A percentile compares a stretch with the other conserved stretches of the same genome.
These are phyloP conservation scores for Poecilus cupreus DNA, from an alignment of 2,888 invertebrate species.

Conservation along the genomic window DNA sequence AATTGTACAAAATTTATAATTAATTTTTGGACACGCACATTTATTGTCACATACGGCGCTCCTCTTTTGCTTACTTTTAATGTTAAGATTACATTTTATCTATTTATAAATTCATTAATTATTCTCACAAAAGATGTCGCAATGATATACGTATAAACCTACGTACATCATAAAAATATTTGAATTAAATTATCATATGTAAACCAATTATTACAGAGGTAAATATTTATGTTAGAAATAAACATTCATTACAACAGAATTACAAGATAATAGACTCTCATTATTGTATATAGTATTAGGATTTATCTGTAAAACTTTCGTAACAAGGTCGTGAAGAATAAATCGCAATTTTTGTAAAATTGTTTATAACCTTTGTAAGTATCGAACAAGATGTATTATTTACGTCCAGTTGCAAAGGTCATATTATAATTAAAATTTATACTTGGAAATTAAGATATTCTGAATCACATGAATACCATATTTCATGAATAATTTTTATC, in stretches of 20 bases:
- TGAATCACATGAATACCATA: neutral
- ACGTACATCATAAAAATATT: slow-evolving; percentile 20
- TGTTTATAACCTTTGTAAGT: neutral
- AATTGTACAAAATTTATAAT: neutral
- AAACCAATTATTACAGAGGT: neutral
- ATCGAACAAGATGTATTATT: too few relatives aligned
- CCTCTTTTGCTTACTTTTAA: neutral
- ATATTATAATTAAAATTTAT: neutral
- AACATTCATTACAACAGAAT: neutral
- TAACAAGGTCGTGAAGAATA: neutral
- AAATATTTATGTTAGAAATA: neutral
- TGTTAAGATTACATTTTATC: neutral
- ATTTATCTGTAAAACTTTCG: neutral
- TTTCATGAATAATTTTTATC: neutral
- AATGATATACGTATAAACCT: slow-evolving; percentile 3
- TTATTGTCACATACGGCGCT: neutral
- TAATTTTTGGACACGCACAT: slow-evolving; percentile 15
- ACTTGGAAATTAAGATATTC: neutral
- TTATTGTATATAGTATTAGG: neutral
- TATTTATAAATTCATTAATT: slow-evolving; percentile 7
- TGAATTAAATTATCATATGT: slow-evolving; percentile 24
- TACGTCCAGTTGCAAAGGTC: neutral
- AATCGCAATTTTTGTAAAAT: neutral
- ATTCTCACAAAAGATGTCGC: slow-evolving; percentile 13
- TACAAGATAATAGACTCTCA: slow-evolving; percentile 19